Evolutionary conservation across 2,888 invertebrate genomes (phyloP), one percentile per base, ranked within the genome.

Genomic region (Troides oblongomaculatus): DNA sequence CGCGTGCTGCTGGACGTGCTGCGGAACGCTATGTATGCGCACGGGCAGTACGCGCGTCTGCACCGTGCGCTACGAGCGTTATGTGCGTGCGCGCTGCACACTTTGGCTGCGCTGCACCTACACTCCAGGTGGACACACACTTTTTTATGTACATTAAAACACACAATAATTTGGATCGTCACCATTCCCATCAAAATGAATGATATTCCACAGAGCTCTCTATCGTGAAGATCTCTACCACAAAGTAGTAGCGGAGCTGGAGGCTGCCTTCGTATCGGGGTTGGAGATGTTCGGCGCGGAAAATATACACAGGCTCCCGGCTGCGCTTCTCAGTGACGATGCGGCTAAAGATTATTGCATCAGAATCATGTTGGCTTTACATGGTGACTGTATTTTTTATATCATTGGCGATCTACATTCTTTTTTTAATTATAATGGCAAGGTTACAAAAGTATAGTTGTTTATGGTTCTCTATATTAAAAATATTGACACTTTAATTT

Each of bases 181-280:
- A 43, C 12, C 12, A 2, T 12, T 46, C 14, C 14, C 14, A 14
- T 46, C 46, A 14, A 4, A 14, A 46, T 4, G 2, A 46, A 46
- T 14, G 1, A 14, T 12, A 14, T 46, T 46, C 6, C 21, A 6
- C 76, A 89, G 89, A 67, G 56, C 75, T 0, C 74, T 76, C 0
- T 90, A 90, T 73, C 66, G 68, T 0, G 61, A 66, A 7, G 83
- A 84, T 0, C 39, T 87, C 10, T 76, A 77, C 68, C 75, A 73
- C 1, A 81, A 75, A 60, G 79, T 92, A 68, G 46, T 72, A 1
- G 79, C 79, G 4, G 91, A 92, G 71, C 62, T 91, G 17, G 85
- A 90, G 72, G 88, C 86, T 5, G 78, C 81, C 10, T 91, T 89
- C 75, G 74, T 74, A 1, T 81, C 78, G 0, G 87, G 85, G 0